These are phyloP conservation scores for Augochlorella aurata DNA, from an alignment of 2,888 invertebrate species.

Conservation along the genomic window DNA sequence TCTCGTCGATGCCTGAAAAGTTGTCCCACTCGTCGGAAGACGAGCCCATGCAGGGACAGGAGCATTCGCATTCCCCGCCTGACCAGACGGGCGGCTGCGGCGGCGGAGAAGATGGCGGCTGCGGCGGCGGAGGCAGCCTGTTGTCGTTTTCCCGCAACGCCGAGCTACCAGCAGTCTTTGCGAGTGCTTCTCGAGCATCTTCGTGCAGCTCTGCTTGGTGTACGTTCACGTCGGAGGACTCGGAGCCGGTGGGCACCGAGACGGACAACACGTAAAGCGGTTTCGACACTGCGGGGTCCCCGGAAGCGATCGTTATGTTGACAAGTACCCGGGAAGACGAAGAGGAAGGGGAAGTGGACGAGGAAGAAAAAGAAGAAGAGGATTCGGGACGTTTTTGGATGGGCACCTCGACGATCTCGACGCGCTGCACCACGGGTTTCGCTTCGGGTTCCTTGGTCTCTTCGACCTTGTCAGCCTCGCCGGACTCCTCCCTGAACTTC, in stretches of 20 bases:
- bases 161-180: constrained; percentile 31
- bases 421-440: constrained; percentile 52
- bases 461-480: constrained; percentile 15
- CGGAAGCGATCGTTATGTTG: constrained; percentile 91
- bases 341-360: constrained; percentile 5
- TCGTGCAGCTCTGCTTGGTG: constrained; percentile 81
- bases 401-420: constrained; percentile 64
- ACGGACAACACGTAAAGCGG: constrained; percentile 91
- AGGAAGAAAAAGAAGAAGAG: constrained; percentile 57
- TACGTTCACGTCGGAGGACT: constrained; percentile 84
- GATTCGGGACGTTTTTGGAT: constrained; percentile 42
- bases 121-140: constrained; percentile 77
- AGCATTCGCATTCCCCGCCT: constrained; percentile 89
- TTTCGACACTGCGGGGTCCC: constrained; percentile 84
- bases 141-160: constrained; percentile 57
- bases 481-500: constrained; percentile 62
- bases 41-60: constrained; percentile 87
- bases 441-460: constrained; percentile 9
- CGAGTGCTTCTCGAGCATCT: constrained; percentile 31
- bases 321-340: constrained; percentile 86
- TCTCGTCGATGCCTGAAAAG: constrained; percentile 67
- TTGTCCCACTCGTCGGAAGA: constrained; percentile 77
- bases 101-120: constrained; percentile 75
- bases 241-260: constrained; percentile 87
- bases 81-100: constrained; percentile 82